Evolutionary conservation across 2,113 vertebrate species (phyloP).

Genomic region (Percina caprodes): DNA sequence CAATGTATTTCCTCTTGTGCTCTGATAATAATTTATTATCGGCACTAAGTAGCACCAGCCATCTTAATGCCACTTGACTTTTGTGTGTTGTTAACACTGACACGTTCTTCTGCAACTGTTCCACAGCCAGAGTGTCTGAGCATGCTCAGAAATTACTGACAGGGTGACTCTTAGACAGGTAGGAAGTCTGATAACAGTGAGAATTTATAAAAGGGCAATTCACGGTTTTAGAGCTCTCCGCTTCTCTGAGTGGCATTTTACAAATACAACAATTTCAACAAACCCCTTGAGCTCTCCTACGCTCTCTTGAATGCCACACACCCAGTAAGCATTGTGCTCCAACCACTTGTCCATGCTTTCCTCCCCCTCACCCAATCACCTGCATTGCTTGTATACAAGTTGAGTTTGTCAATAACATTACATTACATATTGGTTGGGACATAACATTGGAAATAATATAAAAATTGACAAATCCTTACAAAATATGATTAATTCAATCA

Average conservation of each 20-base stretch:
- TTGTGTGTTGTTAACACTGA: constrained; percentile 17
- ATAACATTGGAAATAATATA: not conserved
- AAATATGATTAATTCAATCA: not conserved
- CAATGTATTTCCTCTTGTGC: constrained; percentile 62
- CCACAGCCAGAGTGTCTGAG: constrained; percentile 13
- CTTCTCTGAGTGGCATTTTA: constrained; percentile 68
- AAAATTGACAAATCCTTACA: not conserved
- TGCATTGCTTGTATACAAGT: constrained; percentile 13
- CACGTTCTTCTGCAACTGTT: constrained; percentile 11
- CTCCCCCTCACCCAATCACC: constrained; percentile 67
- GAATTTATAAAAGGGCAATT: constrained; percentile 62
- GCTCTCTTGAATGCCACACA: constrained; percentile 74
- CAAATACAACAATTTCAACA: constrained; percentile 66
- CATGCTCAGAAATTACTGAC: constrained; percentile 44
- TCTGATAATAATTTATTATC: constrained; percentile 57
- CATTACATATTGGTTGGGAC: constrained; percentile 4
- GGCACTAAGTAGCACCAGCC: constrained; percentile 19
- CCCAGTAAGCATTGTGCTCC: constrained; percentile 60
- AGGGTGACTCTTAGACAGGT: constrained; percentile 42
- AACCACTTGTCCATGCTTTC: constrained; percentile 62
- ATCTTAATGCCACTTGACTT: constrained; percentile 47
- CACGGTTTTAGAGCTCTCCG: constrained; percentile 58
- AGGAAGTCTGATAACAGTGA: constrained; percentile 36
- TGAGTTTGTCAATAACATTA: constrained; percentile 4
- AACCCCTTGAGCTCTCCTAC: constrained; percentile 70